phyloP scores from a whole-genome alignment of 1,140 invertebrate species.

The Ericerus pela region DNA sequence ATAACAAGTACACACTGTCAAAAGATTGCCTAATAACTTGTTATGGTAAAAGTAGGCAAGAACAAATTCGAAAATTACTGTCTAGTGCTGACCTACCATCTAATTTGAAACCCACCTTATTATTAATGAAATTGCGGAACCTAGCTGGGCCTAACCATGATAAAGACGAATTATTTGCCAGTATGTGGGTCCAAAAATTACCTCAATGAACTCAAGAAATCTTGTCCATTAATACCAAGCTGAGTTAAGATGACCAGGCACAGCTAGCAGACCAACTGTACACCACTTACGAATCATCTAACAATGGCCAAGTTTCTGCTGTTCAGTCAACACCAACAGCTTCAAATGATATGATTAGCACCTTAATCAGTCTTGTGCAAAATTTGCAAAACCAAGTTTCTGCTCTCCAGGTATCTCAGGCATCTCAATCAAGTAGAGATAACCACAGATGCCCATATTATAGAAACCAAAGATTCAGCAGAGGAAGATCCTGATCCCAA shows the following conservation, averaged over 20 bases:
- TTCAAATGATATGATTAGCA: background rate
- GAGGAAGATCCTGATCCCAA: background rate
- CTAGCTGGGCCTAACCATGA: background rate
- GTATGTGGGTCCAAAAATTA: background rate
- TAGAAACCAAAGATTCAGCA: background rate
- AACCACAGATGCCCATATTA: background rate
- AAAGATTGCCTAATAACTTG: background rate
- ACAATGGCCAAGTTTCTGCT: background rate
- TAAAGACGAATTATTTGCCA: background rate
- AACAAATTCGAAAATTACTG: background rate
- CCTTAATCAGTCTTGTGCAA: background rate
- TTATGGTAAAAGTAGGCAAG: background rate
- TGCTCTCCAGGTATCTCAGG: background rate
- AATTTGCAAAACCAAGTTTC: background rate
- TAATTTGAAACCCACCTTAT: background rate
- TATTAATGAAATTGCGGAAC: background rate
- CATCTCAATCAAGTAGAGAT: background rate
- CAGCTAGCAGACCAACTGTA: background rate
- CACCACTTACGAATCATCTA: background rate
- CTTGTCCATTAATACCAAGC: background rate
- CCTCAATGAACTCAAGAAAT: background rate
- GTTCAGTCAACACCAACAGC: background rate
- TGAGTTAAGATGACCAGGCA: background rate
- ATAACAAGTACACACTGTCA: background rate
- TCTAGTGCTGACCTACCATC: background rate